phyloP scores from a whole-genome alignment of 2,797 vertebrate genomes.

The Brachyrhaphis roseni region DNA sequence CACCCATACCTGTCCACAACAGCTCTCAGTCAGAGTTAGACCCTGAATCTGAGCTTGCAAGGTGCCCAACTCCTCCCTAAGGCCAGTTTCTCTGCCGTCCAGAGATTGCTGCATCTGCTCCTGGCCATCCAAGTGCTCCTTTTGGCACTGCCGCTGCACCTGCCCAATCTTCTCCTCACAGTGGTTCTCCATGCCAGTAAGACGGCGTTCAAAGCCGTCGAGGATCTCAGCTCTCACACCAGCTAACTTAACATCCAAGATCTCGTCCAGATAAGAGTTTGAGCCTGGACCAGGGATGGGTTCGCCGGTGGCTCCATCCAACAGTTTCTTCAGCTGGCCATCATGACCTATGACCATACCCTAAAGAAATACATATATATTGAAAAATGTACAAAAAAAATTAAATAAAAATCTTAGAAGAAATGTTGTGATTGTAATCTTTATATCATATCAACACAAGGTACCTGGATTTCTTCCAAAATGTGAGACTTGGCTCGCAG shows the following conservation, averaged over 20 bases:
- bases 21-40: slow-evolving; percentile 88
- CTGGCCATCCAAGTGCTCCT: slow-evolving; percentile 87
- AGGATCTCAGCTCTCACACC: slow-evolving; percentile 86
- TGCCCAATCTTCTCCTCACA: slow-evolving; percentile 88
- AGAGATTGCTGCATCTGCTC: slow-evolving; percentile 91
- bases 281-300: slow-evolving; percentile 82
- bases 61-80: slow-evolving; percentile 89
- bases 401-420: background rate
- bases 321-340: slow-evolving; percentile 89
- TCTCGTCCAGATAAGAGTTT: slow-evolving; percentile 83
- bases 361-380: slow-evolving; percentile 37
- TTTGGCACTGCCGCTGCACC: slow-evolving; percentile 88
- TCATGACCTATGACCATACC: slow-evolving; percentile 95
- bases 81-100: slow-evolving; percentile 89
- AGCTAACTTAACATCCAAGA: slow-evolving; percentile 85
- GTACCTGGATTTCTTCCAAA: slow-evolving; percentile 85
- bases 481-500: slow-evolving; percentile 88
- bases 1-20: slow-evolving; percentile 85
- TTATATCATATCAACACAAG: background rate
- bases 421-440: background rate
- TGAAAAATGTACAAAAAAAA: background rate
- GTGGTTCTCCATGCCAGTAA: slow-evolving; percentile 84
- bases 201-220: slow-evolving; percentile 89
- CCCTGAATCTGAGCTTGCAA: slow-evolving; percentile 92
- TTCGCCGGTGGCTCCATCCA: slow-evolving; percentile 78